Conservation (phyloP, 2,888 invertebrate genomes). For the Fissipunctia ypsillon region DNA sequence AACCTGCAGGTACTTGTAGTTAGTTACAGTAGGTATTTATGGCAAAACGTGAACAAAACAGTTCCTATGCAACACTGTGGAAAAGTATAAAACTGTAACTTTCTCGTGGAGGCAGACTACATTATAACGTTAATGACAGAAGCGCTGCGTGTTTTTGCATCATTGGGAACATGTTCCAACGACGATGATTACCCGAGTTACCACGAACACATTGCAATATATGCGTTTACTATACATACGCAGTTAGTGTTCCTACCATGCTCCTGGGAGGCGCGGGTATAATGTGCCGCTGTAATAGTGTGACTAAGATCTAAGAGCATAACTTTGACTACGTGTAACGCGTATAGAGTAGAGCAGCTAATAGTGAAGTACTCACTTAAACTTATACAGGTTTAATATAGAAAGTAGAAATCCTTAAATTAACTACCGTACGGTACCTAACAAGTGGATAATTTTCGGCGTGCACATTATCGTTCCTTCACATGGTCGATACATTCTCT, state of each 20-base stretch:
- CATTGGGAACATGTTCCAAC: conserved; percentile 35
- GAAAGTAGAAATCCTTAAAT: conserved; percentile 33
- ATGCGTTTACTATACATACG: conserved; percentile 13
- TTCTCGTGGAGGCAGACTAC: conserved; percentile 22
- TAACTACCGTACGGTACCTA: conserved; percentile 3
- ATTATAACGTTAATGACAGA: conserved; percentile 32
- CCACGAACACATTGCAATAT: conserved; percentile 20
- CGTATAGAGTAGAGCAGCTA: neutral
- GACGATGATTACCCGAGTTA: conserved; percentile 9
- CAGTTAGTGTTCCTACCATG: neutral
- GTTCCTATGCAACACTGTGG: conserved; percentile 8
- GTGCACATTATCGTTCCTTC: neutral
- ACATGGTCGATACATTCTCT: conserved; percentile 36
- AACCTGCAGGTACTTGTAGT: neutral
- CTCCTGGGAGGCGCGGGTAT: neutral
- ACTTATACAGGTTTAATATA: neutral
- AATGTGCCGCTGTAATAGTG: neutral
- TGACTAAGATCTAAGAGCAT: neutral
- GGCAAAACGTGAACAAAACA: conserved; percentile 8
- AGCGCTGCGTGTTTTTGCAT: conserved; percentile 27
- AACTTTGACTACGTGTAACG: neutral
- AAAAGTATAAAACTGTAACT: conserved; percentile 1
- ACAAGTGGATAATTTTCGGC: neutral
- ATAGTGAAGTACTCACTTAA: neutral
- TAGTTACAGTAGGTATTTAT: conserved; percentile 16